Evolutionary conservation across 1,140 invertebrate genomes (phyloP).

Genomic region (Cydia splendana): DNA sequence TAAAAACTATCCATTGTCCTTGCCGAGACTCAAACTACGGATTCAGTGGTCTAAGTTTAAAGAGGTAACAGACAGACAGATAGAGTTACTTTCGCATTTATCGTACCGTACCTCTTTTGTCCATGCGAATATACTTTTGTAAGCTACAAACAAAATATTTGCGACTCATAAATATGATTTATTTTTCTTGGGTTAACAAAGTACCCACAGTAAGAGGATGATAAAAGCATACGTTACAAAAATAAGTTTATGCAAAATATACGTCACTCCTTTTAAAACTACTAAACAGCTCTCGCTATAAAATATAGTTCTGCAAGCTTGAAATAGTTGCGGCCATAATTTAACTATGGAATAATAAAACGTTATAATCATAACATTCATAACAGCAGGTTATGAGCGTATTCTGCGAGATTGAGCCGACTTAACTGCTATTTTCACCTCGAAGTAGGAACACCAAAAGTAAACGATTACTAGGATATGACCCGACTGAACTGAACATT

Average conservation of each 20-base stretch:
- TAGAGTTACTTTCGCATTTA: too few species aligned
- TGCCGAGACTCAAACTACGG: too few species aligned
- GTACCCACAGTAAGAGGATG: too few species aligned
- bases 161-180: too few species aligned
- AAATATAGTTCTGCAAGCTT: not conserved
- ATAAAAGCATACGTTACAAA: too few species aligned
- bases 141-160: too few species aligned
- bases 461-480: not conserved
- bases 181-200: too few species aligned
- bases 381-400: not conserved
- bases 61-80: too few species aligned
- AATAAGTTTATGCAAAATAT: not conserved
- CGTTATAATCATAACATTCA: conserved; percentile 17
- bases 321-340: conserved; percentile 7
- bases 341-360: conserved; percentile 15
- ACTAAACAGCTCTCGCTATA: not conserved
- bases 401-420: conserved; percentile 6
- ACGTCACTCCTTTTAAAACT: not conserved
- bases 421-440: conserved; percentile 16
- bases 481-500: not conserved
- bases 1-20: too few species aligned
- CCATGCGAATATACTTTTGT: too few species aligned
- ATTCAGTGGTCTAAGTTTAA: too few species aligned
- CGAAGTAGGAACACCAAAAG: not conserved
- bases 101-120: too few species aligned